phyloP scores from a whole-genome alignment of 2,888 invertebrate genomes.

The Cryptocephalus moraei region DNA sequence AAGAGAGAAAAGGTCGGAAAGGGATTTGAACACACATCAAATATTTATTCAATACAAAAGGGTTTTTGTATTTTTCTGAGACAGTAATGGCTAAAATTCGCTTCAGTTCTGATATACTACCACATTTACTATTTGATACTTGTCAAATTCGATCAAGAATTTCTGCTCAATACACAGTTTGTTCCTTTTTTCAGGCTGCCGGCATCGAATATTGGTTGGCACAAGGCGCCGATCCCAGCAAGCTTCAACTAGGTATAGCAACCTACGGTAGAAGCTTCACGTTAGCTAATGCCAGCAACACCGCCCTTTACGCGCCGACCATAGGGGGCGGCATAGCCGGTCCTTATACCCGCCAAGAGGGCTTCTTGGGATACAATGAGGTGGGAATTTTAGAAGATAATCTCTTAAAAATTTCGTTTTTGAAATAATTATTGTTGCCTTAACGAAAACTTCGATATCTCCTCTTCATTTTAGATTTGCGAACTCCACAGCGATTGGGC shows the following conservation, averaged over 20 bases:
- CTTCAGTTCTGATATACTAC: background rate
- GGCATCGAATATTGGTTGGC: constrained; percentile 44
- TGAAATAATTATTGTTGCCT: too few relatives aligned
- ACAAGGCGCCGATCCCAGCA: constrained; percentile 48
- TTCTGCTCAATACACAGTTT: background rate
- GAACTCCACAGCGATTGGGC: constrained; percentile 19
- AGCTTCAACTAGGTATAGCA: constrained; percentile 60
- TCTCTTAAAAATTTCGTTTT: too few relatives aligned
- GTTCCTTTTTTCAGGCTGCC: constrained; percentile 31
- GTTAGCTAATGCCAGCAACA: constrained; percentile 37
- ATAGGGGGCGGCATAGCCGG: constrained; percentile 52
- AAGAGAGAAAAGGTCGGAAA: too few relatives aligned
- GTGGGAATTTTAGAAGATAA: constrained; percentile 19
- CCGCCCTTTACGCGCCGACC: constrained; percentile 46
- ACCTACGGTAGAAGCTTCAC: constrained; percentile 62
- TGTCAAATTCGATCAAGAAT: background rate
- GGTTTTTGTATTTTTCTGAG: too few relatives aligned
- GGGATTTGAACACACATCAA: too few relatives aligned
- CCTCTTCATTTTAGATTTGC: constrained; percentile 22
- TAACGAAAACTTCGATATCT: background rate
- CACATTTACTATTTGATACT: background rate
- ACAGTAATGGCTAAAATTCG: too few relatives aligned
- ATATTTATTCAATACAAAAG: too few relatives aligned
- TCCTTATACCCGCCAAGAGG: constrained; percentile 51
- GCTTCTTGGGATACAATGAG: constrained; percentile 66